Evolutionary conservation across 2,113 vertebrate genomes (phyloP).

Genomic region (Orientallactaga bullata): DNA sequence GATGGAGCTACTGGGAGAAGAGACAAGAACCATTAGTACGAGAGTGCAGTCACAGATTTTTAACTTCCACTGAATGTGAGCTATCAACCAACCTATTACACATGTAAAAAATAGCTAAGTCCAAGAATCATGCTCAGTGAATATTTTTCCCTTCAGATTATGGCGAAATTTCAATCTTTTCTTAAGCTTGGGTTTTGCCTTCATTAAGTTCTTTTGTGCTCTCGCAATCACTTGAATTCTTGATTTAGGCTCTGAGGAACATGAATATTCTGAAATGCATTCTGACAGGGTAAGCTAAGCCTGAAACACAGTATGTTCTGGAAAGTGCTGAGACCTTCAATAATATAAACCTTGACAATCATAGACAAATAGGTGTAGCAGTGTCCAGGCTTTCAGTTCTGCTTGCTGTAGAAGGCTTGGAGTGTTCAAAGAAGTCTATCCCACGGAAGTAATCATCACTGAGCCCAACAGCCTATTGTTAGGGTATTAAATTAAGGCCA

Average conservation of each 20-base stretch:
- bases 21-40: constrained; percentile 13
- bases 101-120: constrained; percentile 40
- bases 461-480: constrained; percentile 41
- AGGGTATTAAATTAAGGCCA: constrained; percentile 68
- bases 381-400: background rate
- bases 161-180: constrained; percentile 46
- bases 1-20: background rate
- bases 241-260: background rate
- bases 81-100: background rate
- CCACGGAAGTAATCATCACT: constrained; percentile 55
- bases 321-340: constrained; percentile 1
- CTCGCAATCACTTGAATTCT: constrained; percentile 24
- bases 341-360: constrained; percentile 10
- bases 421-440: constrained; percentile 27
- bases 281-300: background rate
- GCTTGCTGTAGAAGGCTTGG: constrained; percentile 18
- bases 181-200: background rate
- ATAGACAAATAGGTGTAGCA: background rate
- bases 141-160: background rate
- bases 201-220: constrained; percentile 31
- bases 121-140: background rate
- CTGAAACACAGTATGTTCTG: constrained; percentile 17
- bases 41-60: background rate
- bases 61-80: background rate
- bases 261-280: background rate